Conservation (phyloP, 2,888 invertebrate genomes). For the Erebia ligea region DNA sequence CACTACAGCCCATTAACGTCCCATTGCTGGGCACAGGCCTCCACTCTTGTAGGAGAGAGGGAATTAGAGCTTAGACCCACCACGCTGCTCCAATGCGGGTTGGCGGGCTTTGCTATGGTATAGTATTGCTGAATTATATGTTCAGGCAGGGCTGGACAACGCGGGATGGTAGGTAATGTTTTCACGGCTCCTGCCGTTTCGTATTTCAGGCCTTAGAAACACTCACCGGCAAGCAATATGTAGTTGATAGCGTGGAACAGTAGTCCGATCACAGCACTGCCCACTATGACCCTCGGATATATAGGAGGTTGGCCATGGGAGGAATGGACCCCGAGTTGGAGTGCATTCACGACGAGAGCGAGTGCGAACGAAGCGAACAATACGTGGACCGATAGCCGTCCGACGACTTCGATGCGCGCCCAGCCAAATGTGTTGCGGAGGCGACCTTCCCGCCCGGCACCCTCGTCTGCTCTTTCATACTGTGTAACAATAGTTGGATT, state of each 20-base stretch:
- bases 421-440: constrained; percentile 96
- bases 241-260: constrained; percentile 90
- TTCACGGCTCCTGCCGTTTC: too few species aligned
- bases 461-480: constrained; percentile 77
- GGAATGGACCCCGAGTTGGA: constrained; percentile 90
- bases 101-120: too few species aligned
- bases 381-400: constrained; percentile 91
- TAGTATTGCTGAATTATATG: too few species aligned
- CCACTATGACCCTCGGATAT: constrained; percentile 88
- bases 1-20: too few species aligned
- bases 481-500: constrained; percentile 40
- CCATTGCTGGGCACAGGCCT: too few species aligned
- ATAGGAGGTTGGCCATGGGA: constrained; percentile 75
- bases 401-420: constrained; percentile 95
- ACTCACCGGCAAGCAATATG: constrained; percentile 89
- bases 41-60: too few species aligned
- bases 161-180: too few species aligned
- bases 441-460: constrained; percentile 85
- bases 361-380: constrained; percentile 93
- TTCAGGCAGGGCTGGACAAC: too few species aligned
- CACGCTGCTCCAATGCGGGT: too few species aligned
- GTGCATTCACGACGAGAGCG: constrained; percentile 90
- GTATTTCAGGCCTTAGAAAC: too few species aligned
- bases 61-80: too few species aligned
- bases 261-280: constrained; percentile 90